Base-by-base conservation (phyloP, 1,140 invertebrate genomes). In the Diachasma alloeum region DNA sequence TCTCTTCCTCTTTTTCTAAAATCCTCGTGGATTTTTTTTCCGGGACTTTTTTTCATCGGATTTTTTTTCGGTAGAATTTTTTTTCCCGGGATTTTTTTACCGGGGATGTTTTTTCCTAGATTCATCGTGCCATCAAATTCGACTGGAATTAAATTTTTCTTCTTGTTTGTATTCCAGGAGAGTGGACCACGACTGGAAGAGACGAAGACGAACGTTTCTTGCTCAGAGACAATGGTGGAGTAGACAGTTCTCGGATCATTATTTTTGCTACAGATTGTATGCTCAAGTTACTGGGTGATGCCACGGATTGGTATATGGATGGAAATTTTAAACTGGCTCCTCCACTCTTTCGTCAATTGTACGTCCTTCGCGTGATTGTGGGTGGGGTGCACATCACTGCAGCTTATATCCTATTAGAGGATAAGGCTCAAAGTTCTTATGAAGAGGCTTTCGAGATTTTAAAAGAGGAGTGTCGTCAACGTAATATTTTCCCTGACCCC, bases 301-400 rank as follows among this genome's bases (percentile, higher is more conserved):
- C 72, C 2, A 13, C 4, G 8, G 48, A 48, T 5, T 73, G 53
- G 72, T 73, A 73, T 39, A 59, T 73, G 48, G 72, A 73, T 17
- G 72, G 72, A 0, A 73, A 73, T 63, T 73, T 37, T 15, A 59
- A 59, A 39, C 31, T 73, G 1, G 72, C 72, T 13, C 72, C 72
- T 15, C 42, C 17, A 6, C 15, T 56, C 8, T 73, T 73, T 22
- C 26, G 11, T 13, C 72, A 73, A 37, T 39, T 73, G 26, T 73
- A 73, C 26, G 48, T 73, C 0, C 4, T 73, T 11, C 48, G 53
- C 1, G 22, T 63, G 8, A 4, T 4, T 0, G 15, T 2, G 0
- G 37, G 59, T 22, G 31, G 42, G 11, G 39, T 73, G 8, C 53
- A 31, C 72, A 46, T 73, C 17, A 73, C 72, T 0, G 53, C 11